Conservation (phyloP, 2,797 vertebrate species). For the Cirrhinus mrigala region DNA sequence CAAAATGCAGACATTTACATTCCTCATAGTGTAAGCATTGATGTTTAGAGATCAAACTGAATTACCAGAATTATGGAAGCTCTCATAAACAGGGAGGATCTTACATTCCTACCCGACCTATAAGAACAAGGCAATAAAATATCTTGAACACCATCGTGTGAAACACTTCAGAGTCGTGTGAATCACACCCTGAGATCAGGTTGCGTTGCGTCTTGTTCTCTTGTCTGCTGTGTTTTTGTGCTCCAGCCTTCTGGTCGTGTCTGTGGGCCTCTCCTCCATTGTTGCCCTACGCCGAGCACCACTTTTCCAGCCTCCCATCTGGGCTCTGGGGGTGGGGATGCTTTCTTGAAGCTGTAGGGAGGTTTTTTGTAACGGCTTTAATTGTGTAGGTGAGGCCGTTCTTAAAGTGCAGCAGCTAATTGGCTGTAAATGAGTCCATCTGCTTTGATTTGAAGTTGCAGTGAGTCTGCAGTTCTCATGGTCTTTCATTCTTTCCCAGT, state of each 20-base stretch:
- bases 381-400: constrained; percentile 72
- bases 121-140: neutral
- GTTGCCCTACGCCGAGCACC: neutral
- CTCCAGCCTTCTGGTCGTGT: neutral
- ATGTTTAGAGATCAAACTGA: constrained; percentile 14
- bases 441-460: constrained; percentile 76
- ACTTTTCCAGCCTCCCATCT: constrained; percentile 59
- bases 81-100: neutral
- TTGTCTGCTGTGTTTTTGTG: constrained; percentile 35
- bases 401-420: constrained; percentile 76
- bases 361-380: constrained; percentile 65
- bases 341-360: constrained; percentile 43
- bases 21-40: neutral
- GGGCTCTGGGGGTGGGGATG: constrained; percentile 55
- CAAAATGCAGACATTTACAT: neutral
- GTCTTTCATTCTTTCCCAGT: constrained; percentile 3
- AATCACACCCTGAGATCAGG: neutral
- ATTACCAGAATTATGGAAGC: neutral
- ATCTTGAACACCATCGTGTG: neutral
- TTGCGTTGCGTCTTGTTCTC: neutral
- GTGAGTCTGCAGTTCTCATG: constrained; percentile 63
- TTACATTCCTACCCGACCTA: neutral
- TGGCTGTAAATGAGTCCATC: constrained; percentile 82
- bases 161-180: neutral
- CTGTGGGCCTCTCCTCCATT: constrained; percentile 22